phyloP scores from a whole-genome alignment of 2,797 vertebrate genomes.

The Typhlichthys subterraneus region DNA sequence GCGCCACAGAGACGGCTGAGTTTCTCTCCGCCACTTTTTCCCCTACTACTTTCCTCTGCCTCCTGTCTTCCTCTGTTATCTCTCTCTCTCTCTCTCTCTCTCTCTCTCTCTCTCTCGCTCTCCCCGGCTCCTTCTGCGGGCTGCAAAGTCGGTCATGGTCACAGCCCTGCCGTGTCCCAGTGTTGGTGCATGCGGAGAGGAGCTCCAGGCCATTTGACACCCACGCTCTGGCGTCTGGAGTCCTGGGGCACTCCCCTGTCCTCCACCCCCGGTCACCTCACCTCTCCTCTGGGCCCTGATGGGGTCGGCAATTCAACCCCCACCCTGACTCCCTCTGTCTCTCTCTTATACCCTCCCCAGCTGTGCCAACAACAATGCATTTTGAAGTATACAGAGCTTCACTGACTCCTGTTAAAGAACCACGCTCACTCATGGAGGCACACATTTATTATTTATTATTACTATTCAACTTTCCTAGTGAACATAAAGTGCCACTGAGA shows the following conservation, averaged over 20 bases:
- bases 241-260: conserved; percentile 67
- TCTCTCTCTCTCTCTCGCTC: conserved; percentile 24
- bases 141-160: conserved; percentile 80
- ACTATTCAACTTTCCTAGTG: too few species aligned
- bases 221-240: conserved; percentile 61
- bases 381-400: too few species aligned
- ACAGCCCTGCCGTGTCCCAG: conserved; percentile 64
- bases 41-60: conserved; percentile 37
- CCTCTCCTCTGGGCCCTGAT: conserved; percentile 67
- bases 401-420: too few species aligned
- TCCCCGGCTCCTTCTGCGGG: conserved; percentile 66
- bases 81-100: conserved; percentile 13
- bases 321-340: conserved; percentile 11
- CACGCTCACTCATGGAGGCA: too few species aligned
- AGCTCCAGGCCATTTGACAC: conserved; percentile 70
- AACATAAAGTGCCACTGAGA: too few species aligned
- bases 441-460: too few species aligned
- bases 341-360: conserved; percentile 23
- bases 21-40: conserved; percentile 37
- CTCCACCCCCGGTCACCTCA: conserved; percentile 72
- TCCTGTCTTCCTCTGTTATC: conserved; percentile 45
- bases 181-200: conserved; percentile 49
- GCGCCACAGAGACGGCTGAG: conserved; percentile 39
- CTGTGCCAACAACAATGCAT: conserved; percentile 46
- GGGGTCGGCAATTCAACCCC: conserved; percentile 50